Conservation (phyloP, 2,113 vertebrate species). For the Trematomus loennbergii region DNA sequence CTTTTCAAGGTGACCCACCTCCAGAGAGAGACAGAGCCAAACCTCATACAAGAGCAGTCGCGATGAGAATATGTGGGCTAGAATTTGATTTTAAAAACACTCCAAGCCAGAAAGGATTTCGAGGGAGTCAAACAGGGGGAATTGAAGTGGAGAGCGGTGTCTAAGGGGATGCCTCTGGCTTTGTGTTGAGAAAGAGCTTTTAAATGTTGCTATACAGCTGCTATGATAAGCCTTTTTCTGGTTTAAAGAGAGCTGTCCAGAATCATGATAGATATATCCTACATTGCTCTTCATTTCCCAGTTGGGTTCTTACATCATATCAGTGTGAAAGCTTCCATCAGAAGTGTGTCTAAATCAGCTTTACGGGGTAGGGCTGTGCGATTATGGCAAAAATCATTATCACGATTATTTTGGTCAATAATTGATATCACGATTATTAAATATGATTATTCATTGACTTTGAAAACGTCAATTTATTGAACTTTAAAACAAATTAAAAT, state of each 20-base stretch:
- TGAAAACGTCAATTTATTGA: too few relatives aligned
- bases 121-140: slow-evolving; percentile 19
- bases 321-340: slow-evolving; percentile 11
- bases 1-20: slow-evolving; percentile 72
- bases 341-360: slow-evolving; percentile 26
- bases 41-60: slow-evolving; percentile 21
- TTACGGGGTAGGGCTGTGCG: too few relatives aligned
- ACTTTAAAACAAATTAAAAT: too few relatives aligned
- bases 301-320: slow-evolving; percentile 30
- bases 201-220: slow-evolving; percentile 41
- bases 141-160: slow-evolving; percentile 28
- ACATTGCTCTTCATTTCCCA: slow-evolving; percentile 10
- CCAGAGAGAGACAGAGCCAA: slow-evolving; percentile 14
- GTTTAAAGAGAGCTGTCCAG: slow-evolving; percentile 41
- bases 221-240: slow-evolving; percentile 44
- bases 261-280: slow-evolving; percentile 31
- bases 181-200: slow-evolving; percentile 44
- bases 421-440: too few relatives aligned
- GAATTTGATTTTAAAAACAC: slow-evolving; percentile 48
- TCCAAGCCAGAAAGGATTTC: slow-evolving; percentile 12
- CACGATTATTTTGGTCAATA: too few relatives aligned
- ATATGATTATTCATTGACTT: too few relatives aligned
- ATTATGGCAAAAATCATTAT: too few relatives aligned
- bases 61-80: slow-evolving; percentile 10
- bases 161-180: slow-evolving; percentile 20